Percentiles rank a stretch among this genome's conserved stretches.
Conservation (phyloP, 1,140 invertebrate species). For the Phymastichus coffea region DNA sequence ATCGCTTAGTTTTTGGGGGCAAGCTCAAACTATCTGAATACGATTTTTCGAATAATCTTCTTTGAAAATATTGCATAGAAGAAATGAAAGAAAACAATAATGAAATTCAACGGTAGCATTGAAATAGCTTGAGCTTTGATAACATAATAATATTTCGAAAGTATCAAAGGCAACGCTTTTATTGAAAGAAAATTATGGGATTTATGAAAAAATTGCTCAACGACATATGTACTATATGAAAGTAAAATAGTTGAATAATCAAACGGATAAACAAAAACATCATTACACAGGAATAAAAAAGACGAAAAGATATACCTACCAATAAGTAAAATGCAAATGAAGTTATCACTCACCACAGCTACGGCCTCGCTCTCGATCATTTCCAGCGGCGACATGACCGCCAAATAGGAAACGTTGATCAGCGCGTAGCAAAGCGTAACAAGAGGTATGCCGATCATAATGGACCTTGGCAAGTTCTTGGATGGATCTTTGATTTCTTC, state of each 20-base stretch:
- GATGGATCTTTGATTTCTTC: slow-evolving; percentile 98
- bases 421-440: slow-evolving; percentile 95
- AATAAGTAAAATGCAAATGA: too few species aligned
- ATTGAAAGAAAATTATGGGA: too few species aligned
- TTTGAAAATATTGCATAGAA: too few species aligned
- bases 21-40: slow-evolving; percentile 9
- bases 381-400: slow-evolving; percentile 91
- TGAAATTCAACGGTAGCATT: too few species aligned
- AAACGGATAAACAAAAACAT: too few species aligned
- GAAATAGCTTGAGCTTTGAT: slow-evolving; percentile 11
- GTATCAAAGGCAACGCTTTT: too few species aligned
- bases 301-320: too few species aligned
- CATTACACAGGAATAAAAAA: too few species aligned
- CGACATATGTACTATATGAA: too few species aligned
- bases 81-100: too few species aligned
- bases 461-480: slow-evolving; percentile 92
- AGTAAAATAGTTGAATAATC: too few species aligned
- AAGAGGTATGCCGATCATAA: slow-evolving; percentile 93
- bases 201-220: too few species aligned
- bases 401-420: slow-evolving; percentile 95
- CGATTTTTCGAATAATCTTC: background rate
- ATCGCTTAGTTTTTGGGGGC: slow-evolving; percentile 14
- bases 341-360: slow-evolving; percentile 79
- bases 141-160: slow-evolving; percentile 12
- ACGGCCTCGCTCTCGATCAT: slow-evolving; percentile 96